Percentiles rank a stretch among this genome's conserved stretches.
phyloP scores from a whole-genome alignment of 2,113 vertebrate species.

The Lasiurus borealis region DNA sequence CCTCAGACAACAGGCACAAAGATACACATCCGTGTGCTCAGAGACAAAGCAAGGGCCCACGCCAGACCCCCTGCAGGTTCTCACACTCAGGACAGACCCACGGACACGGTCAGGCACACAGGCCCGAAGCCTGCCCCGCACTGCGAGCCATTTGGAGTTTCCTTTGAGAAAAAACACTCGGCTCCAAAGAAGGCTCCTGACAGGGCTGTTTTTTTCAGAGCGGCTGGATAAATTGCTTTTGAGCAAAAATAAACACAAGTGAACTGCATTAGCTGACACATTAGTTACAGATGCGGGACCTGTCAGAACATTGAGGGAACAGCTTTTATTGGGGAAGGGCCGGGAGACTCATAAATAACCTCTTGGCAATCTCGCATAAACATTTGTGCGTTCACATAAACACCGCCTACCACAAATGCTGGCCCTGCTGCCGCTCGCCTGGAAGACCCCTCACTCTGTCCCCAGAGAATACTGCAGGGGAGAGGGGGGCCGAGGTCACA shows the following conservation, averaged over 20 bases:
- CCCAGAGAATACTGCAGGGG: background rate
- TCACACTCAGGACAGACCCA: background rate
- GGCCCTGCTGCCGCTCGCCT: constrained; percentile 71
- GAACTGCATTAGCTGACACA: constrained; percentile 80
- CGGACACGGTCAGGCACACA: background rate
- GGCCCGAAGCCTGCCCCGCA: background rate
- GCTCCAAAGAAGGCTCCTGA: constrained; percentile 76
- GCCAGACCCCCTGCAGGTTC: background rate
- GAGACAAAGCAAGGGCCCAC: background rate
- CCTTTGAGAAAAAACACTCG: constrained; percentile 71
- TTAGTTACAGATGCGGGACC: constrained; percentile 81
- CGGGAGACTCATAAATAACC: constrained; percentile 85
- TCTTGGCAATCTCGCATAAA: constrained; percentile 80
- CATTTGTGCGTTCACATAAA: constrained; percentile 85
- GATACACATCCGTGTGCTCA: background rate
- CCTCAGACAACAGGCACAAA: background rate
- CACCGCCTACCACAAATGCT: constrained; percentile 83
- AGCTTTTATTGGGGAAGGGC: constrained; percentile 85
- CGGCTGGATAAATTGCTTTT: constrained; percentile 81
- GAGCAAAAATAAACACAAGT: constrained; percentile 87
- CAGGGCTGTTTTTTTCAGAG: constrained; percentile 66
- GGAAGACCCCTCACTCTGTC: constrained; percentile 73
- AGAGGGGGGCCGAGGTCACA: background rate
- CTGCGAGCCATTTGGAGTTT: constrained; percentile 10
- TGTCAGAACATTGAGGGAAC: constrained; percentile 84